Evolutionary conservation across 2,888 invertebrate genomes (phyloP).

Genomic region (Lathronympha strigana): DNA sequence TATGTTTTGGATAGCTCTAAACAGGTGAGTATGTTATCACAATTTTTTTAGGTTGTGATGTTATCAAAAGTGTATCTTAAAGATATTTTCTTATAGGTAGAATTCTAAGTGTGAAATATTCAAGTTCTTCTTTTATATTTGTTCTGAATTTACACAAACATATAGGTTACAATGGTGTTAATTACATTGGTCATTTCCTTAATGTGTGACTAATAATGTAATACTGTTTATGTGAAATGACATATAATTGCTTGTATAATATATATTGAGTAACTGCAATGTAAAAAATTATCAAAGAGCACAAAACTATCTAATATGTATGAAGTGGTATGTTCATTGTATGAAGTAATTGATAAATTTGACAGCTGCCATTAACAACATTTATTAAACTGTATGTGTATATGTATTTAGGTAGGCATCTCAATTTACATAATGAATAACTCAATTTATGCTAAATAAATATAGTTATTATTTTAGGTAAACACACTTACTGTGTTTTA

Average conservation of each 20-base stretch:
- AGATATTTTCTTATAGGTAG: constrained; percentile 6
- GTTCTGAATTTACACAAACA: not conserved
- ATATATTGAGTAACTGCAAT: not conserved
- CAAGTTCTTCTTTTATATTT: constrained; percentile 1
- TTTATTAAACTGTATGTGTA: no score
- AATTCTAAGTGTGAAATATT: not conserved
- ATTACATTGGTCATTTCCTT: constrained; percentile 11
- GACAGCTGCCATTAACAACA: no score
- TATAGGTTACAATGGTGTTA: constrained; percentile 6
- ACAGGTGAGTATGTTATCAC: constrained; percentile 38
- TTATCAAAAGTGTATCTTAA: constrained; percentile 24
- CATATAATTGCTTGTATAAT: not conserved
- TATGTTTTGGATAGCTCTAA: constrained; percentile 34
- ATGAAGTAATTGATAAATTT: no score
- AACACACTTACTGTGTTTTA: no score
- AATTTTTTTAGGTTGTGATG: constrained; percentile 34
- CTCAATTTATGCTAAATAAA: no score
- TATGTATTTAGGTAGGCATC: no score
- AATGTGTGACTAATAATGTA: constrained; percentile 1
- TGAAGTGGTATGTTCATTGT: no score
- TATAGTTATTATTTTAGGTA: no score
- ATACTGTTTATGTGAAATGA: not conserved
- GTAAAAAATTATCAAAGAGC: no score
- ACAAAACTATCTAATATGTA: not conserved
- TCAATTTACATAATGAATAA: no score